These are phyloP conservation scores for Meteorus colon DNA, from an alignment of 2,888 invertebrate species.

Conservation along the genomic window DNA sequence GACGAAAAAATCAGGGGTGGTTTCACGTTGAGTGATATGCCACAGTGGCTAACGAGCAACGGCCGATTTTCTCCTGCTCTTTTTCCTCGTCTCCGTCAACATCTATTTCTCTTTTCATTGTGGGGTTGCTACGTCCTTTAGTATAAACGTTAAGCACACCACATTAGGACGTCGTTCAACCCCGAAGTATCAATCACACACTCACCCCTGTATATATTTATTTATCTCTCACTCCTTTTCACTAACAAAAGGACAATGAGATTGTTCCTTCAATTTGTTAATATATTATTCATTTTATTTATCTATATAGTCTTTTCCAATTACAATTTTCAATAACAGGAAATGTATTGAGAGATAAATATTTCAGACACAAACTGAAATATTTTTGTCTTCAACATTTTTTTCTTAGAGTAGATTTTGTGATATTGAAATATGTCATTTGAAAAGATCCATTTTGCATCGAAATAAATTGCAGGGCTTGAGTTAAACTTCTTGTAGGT, in stretches of 20 bases:
- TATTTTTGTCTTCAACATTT: too few species aligned
- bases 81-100: slow-evolving; percentile 37
- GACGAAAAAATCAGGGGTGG: slow-evolving; percentile 62
- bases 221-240: slow-evolving; percentile 8
- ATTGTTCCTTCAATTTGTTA: not conserved
- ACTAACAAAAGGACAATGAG: not conserved
- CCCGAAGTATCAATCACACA: slow-evolving; percentile 69
- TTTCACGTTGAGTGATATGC: slow-evolving; percentile 70
- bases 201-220: slow-evolving; percentile 28
- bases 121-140: slow-evolving; percentile 22
- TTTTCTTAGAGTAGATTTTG: too few species aligned
- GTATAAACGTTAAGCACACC: slow-evolving; percentile 43
- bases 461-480: too few species aligned
- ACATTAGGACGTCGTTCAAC: slow-evolving; percentile 69
- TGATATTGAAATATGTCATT: too few species aligned
- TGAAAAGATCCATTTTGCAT: too few species aligned
- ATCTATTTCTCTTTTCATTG: slow-evolving; percentile 42
- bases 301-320: not conserved
- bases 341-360: too few species aligned
- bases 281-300: not conserved
- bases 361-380: too few species aligned
- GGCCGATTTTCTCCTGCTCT: slow-evolving; percentile 52
- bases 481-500: too few species aligned
- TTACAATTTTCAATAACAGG: too few species aligned
- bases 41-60: slow-evolving; percentile 67